Base-by-base conservation (phyloP, 1,140 invertebrate species). In the Ditylenchus dipsaci region DNA sequence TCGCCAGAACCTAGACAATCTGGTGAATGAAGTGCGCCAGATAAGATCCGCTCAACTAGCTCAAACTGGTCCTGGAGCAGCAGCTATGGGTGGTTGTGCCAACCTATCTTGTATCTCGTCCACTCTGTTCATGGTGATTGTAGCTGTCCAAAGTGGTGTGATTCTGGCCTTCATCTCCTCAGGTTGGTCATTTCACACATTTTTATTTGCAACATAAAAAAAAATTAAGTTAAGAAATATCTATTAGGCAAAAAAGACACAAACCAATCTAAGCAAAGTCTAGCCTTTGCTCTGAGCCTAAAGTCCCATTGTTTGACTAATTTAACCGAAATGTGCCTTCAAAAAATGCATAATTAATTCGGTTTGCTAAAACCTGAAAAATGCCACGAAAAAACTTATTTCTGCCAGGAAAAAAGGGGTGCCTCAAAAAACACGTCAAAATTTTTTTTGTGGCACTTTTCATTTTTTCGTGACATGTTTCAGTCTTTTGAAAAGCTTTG, bases 101-200 rank as follows among this genome's bases (percentile, higher is more conserved):
- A 57, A 71, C n/a, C 33, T 62, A 15, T 62, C 26, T 26, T 82
- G 80, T 43, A 33, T 78, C 8, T 70, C 74, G 3, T 71, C 77
- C 15, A 78, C 81, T 0, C 23, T 82, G n/a, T 79, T 82, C 68
- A 38, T 82, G n/a, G 11, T 67, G 1, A 70, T 82, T 19, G 66
- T 75, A 38, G 7, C 72, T 19, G 15, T 82, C 1, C 80, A 82
- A 63, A 71, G 64, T 45, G 69, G 42, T 30, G 67, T 77, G 3
- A 76, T 82, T 47, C 19, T 82, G 8, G 71, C 42, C 13, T 72
- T 82, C 65, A 69, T 83, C 61, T 74, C 58, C 29, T 83, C 17
- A 80, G 78, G 79, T 78, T 68, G 17, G 71, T 64, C 17, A 15
- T 43, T 26, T 11, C 23, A 56, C 17, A 17, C 67, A 15, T 74